Evolutionary conservation across 2,797 vertebrate species (phyloP).

Genomic region (Sciurus carolinensis): DNA sequence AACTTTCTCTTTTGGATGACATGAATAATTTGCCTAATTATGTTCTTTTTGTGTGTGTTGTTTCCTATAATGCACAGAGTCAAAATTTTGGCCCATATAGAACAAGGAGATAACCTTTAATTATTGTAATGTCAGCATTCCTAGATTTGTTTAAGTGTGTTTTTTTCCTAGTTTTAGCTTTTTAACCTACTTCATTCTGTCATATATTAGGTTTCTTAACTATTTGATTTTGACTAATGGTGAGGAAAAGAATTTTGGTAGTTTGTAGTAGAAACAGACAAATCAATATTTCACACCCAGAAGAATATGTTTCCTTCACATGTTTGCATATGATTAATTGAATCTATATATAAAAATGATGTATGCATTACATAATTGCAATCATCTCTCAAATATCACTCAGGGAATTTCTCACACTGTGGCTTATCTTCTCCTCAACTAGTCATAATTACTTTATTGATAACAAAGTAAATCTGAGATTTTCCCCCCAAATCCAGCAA

Average conservation of each 20-base stretch:
- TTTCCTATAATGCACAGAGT: neutral
- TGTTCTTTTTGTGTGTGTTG: neutral
- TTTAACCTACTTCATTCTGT: neutral
- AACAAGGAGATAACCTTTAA: neutral
- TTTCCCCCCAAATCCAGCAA: neutral
- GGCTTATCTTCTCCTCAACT: neutral
- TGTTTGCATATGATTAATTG: neutral
- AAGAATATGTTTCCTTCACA: neutral
- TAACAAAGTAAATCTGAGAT: neutral
- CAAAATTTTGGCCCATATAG: neutral
- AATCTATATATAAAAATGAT: constrained; percentile 34
- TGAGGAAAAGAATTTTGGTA: neutral
- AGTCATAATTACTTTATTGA: neutral
- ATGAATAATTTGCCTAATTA: neutral
- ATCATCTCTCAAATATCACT: neutral
- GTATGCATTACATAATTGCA: neutral
- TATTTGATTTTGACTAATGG: neutral
- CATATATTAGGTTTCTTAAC: neutral
- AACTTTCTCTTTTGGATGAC: neutral
- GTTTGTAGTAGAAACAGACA: neutral
- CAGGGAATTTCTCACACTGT: neutral
- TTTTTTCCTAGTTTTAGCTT: neutral
- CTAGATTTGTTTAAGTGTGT: neutral
- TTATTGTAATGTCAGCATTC: neutral
- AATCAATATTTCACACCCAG: neutral